Evolutionary conservation across 2,113 vertebrate genomes (phyloP).

Genomic region (Turdus rufiventris): DNA sequence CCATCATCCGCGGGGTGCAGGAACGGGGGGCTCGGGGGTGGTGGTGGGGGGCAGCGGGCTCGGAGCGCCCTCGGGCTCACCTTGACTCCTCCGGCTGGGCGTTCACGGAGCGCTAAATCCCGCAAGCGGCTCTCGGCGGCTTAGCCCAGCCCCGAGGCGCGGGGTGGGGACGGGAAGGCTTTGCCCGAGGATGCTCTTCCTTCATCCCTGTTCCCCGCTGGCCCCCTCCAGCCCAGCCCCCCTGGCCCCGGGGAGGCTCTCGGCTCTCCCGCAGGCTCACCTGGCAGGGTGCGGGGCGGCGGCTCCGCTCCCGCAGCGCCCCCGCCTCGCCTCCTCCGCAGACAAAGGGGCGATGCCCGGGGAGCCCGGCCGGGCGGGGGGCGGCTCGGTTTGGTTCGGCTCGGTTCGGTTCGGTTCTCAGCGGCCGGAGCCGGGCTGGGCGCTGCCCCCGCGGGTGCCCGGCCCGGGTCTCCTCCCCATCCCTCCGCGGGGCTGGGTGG

Average conservation of each 20-base stretch:
- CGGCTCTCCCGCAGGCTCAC: neutral
- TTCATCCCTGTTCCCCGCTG: neutral
- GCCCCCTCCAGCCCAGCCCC: neutral
- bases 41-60: neutral
- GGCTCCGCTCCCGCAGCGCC: neutral
- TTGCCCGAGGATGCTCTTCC: neutral
- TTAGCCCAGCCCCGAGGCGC: neutral
- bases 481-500: neutral
- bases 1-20: neutral
- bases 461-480: neutral
- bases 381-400: no score
- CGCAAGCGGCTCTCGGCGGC: neutral
- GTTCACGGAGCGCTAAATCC: neutral
- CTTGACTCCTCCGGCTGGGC: neutral
- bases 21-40: neutral
- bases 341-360: no score
- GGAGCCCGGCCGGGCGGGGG: no score
- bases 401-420: no score
- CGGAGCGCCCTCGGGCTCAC: slow-evolving; percentile 33
- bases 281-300: neutral
- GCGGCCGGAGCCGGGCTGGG: neutral
- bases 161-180: neutral
- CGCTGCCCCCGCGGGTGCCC: neutral
- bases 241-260: neutral
- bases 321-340: no score